phyloP scores from a whole-genome alignment of 2,797 vertebrate genomes.

The Aplochiton taeniatus region DNA sequence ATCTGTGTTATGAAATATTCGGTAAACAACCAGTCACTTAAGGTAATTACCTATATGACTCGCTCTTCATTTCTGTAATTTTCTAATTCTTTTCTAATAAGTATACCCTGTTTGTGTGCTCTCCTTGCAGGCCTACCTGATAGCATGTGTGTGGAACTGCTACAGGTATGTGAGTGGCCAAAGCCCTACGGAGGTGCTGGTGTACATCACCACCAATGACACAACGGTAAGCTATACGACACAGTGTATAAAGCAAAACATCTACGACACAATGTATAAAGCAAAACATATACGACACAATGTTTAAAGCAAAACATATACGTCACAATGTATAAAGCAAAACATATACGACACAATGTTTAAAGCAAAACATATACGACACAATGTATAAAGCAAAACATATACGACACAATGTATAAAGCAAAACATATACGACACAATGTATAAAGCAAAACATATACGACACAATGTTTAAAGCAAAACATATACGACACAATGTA shows the following conservation, averaged over 20 bases:
- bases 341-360: background rate
- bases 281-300: background rate
- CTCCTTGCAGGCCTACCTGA: slow-evolving; percentile 87
- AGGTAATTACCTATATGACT: too few species aligned
- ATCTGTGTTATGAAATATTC: too few species aligned
- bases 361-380: background rate
- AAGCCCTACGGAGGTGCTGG: slow-evolving; percentile 85
- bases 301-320: background rate
- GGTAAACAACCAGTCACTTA: too few species aligned
- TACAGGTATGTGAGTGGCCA: slow-evolving; percentile 92
- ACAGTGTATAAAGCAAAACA: too few species aligned
- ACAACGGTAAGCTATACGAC: slow-evolving; percentile 82
- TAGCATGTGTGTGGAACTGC: slow-evolving; percentile 98
- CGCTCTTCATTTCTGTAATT: too few species aligned
- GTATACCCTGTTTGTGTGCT: background rate
- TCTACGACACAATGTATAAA: too few species aligned
- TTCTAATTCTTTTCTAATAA: too few species aligned
- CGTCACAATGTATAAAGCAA: too few species aligned
- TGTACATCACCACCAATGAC: slow-evolving; percentile 94
- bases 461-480: too few species aligned
- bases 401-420: background rate
- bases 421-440: background rate
- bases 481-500: background rate
- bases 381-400: too few species aligned
- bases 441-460: too few species aligned